Percentiles rank a stretch among this genome's conserved stretches.
Evolutionary conservation across 1,140 invertebrate genomes (phyloP).

Genomic region (Galendromus occidentalis): DNA sequence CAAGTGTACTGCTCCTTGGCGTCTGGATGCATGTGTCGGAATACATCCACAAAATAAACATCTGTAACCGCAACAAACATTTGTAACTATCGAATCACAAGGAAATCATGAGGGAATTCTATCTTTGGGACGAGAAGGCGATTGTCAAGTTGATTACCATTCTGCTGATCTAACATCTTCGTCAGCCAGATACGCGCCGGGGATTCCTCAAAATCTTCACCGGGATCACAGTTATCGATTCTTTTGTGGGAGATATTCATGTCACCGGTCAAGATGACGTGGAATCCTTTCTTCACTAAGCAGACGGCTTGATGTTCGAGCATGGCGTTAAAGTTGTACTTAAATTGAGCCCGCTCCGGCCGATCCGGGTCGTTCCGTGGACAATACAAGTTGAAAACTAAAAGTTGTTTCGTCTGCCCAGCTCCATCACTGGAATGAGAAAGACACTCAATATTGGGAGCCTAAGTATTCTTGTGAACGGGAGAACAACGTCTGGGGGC

Average conservation of each 20-base stretch:
- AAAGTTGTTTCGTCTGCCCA: constrained; percentile 24
- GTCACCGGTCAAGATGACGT: constrained; percentile 34
- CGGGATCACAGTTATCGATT: constrained; percentile 34
- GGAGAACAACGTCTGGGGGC: no score
- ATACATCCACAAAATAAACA: constrained; percentile 32
- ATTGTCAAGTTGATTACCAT: constrained; percentile 20
- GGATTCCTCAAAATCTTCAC: constrained; percentile 16
- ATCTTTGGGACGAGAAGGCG: constrained; percentile 19
- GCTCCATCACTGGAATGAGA: constrained; percentile 13
- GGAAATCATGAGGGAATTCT: constrained; percentile 25
- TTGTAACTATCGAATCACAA: constrained; percentile 11
- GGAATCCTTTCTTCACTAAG: constrained; percentile 28
- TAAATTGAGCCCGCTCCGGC: constrained; percentile 30
- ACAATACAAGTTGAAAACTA: constrained; percentile 37
- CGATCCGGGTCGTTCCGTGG: constrained; percentile 32
- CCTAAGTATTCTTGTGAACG: no score
- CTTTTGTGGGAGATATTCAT: constrained; percentile 32
- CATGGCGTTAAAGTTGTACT: constrained; percentile 33
- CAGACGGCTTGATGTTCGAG: constrained; percentile 30
- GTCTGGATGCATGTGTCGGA: constrained; percentile 32
- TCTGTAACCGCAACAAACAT: constrained; percentile 12
- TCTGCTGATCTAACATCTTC: not conserved
- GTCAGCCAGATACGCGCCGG: constrained; percentile 13
- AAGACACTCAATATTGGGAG: no score
- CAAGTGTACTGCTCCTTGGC: constrained; percentile 33